Percentiles rank a stretch among this genome's conserved stretches.
Conservation (phyloP, 2,888 invertebrate species). For the Girardia tigrina region DNA sequence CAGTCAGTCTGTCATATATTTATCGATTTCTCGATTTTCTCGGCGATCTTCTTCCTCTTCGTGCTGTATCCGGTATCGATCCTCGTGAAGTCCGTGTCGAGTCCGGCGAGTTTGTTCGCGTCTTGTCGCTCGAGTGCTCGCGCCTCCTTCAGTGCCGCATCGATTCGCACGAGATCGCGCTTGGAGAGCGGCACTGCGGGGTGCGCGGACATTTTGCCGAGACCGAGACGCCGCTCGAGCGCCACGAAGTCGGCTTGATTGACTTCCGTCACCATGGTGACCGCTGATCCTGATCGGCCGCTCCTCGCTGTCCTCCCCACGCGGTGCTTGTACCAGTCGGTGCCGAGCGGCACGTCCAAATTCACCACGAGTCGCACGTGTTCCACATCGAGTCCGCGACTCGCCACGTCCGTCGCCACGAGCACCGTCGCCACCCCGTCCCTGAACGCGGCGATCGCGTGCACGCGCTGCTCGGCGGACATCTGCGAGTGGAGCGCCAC, state of each 20-base stretch:
- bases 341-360: neutral
- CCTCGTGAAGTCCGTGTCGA: neutral
- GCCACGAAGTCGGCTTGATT: neutral
- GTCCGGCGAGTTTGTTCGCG: neutral
- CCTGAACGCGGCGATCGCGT: neutral
- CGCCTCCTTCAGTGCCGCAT: neutral
- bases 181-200: neutral
- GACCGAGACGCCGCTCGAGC: neutral
- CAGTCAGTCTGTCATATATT: no score
- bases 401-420: neutral
- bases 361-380: constrained; percentile 1
- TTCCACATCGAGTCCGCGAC: neutral
- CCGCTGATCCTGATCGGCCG: neutral
- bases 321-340: neutral
- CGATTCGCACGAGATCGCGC: neutral
- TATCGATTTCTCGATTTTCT: neutral
- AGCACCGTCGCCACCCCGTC: neutral
- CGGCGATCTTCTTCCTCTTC: neutral
- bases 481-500: neutral
- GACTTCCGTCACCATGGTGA: neutral
- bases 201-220: neutral
- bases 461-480: neutral
- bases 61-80: neutral
- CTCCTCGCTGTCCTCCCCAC: neutral
- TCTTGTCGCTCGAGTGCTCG: neutral